Evolutionary conservation across 2,113 vertebrate genomes (phyloP).

Genomic region (Tragelaphus buxtoni): DNA sequence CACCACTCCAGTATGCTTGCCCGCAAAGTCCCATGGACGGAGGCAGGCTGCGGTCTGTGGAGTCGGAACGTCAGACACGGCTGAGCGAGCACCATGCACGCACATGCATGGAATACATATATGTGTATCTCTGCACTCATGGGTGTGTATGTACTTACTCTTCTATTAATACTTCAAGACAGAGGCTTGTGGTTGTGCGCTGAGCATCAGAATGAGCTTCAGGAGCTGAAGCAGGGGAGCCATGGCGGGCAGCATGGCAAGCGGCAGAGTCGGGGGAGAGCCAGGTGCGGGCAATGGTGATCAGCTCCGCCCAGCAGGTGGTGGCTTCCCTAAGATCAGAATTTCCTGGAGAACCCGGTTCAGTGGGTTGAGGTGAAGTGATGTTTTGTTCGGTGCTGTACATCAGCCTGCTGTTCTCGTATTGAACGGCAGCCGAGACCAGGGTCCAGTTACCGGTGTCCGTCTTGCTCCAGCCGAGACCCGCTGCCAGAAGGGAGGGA

Average conservation of each 20-base stretch:
- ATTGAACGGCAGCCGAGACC: background rate
- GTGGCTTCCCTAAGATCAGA: background rate
- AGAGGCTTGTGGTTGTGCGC: background rate
- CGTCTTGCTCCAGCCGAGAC: background rate
- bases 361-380: background rate
- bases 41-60: background rate
- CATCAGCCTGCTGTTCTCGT: background rate
- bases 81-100: accelerated
- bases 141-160: background rate
- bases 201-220: background rate
- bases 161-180: background rate
- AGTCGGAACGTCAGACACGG: accelerated
- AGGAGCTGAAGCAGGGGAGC: background rate
- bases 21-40: background rate
- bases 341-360: background rate
- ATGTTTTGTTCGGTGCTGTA: background rate
- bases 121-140: background rate
- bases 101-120: background rate
- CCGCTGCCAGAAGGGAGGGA: background rate
- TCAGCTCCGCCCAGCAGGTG: accelerated
- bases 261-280: accelerated
- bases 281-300: accelerated
- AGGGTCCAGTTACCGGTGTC: background rate
- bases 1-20: background rate
- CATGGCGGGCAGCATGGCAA: accelerated